These are phyloP conservation scores for Drosophila nigromelanica DNA, from an alignment of 1,140 invertebrate genomes.

Conservation along the genomic window DNA sequence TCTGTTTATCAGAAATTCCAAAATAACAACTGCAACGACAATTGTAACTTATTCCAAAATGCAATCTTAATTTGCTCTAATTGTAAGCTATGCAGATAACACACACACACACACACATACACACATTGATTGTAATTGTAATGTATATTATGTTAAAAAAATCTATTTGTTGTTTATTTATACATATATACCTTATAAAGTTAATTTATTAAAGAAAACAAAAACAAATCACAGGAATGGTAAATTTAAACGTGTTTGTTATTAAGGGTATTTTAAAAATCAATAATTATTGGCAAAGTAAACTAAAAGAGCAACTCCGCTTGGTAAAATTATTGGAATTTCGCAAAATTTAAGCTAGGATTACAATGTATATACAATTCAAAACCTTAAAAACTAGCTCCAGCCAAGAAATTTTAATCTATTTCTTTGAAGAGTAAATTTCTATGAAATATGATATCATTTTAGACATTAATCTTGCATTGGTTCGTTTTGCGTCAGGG, in stretches of 20 bases:
- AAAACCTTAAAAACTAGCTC: no score
- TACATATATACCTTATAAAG: slow-evolving; percentile 70
- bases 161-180: slow-evolving; percentile 81
- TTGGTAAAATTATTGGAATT: no score
- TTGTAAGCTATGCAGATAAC: slow-evolving; percentile 53
- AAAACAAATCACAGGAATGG: slow-evolving; percentile 43
- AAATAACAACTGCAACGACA: slow-evolving; percentile 56
- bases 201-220: slow-evolving; percentile 76
- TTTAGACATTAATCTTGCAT: slow-evolving; percentile 20
- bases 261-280: not conserved
- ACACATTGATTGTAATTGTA: slow-evolving; percentile 70
- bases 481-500: slow-evolving; percentile 26
- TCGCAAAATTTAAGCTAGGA: no score
- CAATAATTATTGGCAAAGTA: not conserved
- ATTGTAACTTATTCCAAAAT: slow-evolving; percentile 74
- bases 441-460: no score
- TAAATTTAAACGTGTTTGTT: slow-evolving; percentile 8
- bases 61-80: slow-evolving; percentile 68
- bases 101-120: slow-evolving; percentile 37
- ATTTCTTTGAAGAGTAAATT: no score
- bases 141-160: slow-evolving; percentile 75
- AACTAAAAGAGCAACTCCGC: not conserved
- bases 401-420: no score
- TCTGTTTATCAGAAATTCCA: slow-evolving; percentile 21
- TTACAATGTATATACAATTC: no score